These are phyloP conservation scores for Brenthis hecate DNA, from an alignment of 2,888 invertebrate genomes.

Conservation along the genomic window DNA sequence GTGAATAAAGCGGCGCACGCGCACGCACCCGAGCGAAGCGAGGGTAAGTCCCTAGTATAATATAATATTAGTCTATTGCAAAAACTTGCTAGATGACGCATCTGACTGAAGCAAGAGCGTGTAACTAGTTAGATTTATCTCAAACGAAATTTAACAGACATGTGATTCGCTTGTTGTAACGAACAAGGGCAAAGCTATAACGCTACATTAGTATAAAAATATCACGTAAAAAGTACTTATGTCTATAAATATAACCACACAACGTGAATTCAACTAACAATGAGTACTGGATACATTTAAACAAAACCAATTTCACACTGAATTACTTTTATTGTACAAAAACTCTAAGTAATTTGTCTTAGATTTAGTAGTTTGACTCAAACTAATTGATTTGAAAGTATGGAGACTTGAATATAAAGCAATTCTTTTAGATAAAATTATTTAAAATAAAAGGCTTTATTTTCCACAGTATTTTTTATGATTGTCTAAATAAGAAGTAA, in stretches of 20 bases:
- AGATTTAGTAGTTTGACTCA: neutral
- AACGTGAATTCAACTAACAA: neutral
- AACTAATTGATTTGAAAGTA: slow-evolving; percentile 1
- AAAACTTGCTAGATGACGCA: too few species aligned
- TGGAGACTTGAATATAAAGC: neutral
- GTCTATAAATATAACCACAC: neutral
- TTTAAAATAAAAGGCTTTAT: neutral
- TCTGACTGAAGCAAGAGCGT: too few species aligned
- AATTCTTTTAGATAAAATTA: neutral
- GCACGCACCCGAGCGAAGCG: too few species aligned
- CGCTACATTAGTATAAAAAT: neutral
- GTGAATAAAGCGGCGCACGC: too few species aligned
- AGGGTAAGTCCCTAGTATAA: too few species aligned
- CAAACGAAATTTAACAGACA: too few species aligned
- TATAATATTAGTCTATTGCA: too few species aligned
- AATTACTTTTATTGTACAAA: neutral
- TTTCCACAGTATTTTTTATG: neutral
- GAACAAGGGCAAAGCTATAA: neutral
- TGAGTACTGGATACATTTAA: slow-evolving; percentile 3
- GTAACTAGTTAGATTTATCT: too few species aligned
- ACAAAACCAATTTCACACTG: slow-evolving; percentile 17
- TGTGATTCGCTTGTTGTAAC: too few species aligned
- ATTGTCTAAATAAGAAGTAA: too few species aligned
- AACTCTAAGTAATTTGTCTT: neutral
- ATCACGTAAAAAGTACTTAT: neutral